Base-by-base conservation (phyloP, 2,888 invertebrate genomes). In the Mycalesis mineus region DNA sequence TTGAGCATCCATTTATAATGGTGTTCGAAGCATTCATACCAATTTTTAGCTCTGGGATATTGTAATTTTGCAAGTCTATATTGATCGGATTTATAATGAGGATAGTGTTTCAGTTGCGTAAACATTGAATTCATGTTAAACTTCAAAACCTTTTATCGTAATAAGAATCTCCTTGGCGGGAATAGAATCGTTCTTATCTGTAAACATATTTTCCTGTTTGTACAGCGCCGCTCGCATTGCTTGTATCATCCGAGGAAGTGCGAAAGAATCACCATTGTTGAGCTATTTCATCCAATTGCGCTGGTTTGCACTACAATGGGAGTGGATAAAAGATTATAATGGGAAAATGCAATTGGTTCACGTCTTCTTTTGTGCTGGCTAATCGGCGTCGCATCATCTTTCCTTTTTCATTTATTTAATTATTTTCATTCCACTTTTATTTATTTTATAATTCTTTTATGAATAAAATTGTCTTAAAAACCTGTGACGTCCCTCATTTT, bases 311-410 rank as follows among this genome's bases (percentile, higher is more conserved):
- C 57, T 49, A 57, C 55, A 63, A 53, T 55, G 22, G 56, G 31
- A n/a, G 28, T 37, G 61, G 41, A 61, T 55, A 55, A 57, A 57
- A 57, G 61, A 55, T 48, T 55, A 48, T 54, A 63, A 61, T 58
- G 55, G 52, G 59, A 54, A 60, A 63, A 62, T 59, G 55, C 57
- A 61, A 62, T 62, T 59, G 53, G 52, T 53, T 57, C 45, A 49
- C 55, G 57, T 57, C 57, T 61, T 55, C 59, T 53, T 62, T 63
- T 58, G 61, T 63, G 33, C 40, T 33, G 49, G 49, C 53, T 59
- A 63, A 63, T 63, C 55, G 57, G 44, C 45, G 17, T 37, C 37
- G 40, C 40, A 17, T 40, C 52, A 51, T 60, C 48, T 42, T 48
- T 29, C 57, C 17, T 33, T 33, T 51, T 29, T 57, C 57, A 42